Evolutionary conservation across 2,888 invertebrate genomes (phyloP).

Genomic region (Adineta ricciae): DNA sequence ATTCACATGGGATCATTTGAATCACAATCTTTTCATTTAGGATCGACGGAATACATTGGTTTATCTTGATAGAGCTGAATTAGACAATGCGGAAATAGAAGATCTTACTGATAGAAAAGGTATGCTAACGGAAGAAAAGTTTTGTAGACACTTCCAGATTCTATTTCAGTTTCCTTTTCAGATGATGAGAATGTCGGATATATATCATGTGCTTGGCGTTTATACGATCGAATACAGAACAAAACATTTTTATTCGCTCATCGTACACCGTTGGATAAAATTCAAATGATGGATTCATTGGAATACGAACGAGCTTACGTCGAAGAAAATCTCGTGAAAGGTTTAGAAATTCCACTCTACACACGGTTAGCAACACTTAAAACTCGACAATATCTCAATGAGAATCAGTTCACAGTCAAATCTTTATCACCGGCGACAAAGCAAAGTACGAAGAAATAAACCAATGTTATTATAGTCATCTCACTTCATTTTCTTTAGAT

Average conservation of each 20-base stretch:
- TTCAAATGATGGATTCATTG: slow-evolving; percentile 4
- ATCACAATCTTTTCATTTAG: slow-evolving; percentile 56
- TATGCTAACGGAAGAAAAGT: slow-evolving; percentile 33
- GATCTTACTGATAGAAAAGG: slow-evolving; percentile 45
- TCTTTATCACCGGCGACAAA: not conserved
- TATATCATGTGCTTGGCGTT: not conserved
- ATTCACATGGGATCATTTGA: no score
- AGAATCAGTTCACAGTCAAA: not conserved
- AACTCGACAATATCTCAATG: not conserved
- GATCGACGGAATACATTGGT: slow-evolving; percentile 67
- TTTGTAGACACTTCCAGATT: not conserved
- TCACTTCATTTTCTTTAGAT: not conserved
- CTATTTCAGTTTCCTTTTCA: slow-evolving; percentile 54
- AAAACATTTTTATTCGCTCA: not conserved
- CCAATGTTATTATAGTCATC: slow-evolving; percentile 47
- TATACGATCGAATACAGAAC: not conserved
- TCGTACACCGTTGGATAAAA: slow-evolving; percentile 19
- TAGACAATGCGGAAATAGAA: slow-evolving; percentile 54
- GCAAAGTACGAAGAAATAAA: not conserved
- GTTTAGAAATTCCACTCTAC: not conserved
- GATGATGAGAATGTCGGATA: not conserved
- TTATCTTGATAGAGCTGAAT: slow-evolving; percentile 68
- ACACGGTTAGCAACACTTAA: not conserved
- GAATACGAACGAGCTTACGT: slow-evolving; percentile 11
- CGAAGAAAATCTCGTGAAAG: not conserved